Base-by-base conservation (phyloP, 1,140 invertebrate species). In the Akabosia matsudoensis region DNA sequence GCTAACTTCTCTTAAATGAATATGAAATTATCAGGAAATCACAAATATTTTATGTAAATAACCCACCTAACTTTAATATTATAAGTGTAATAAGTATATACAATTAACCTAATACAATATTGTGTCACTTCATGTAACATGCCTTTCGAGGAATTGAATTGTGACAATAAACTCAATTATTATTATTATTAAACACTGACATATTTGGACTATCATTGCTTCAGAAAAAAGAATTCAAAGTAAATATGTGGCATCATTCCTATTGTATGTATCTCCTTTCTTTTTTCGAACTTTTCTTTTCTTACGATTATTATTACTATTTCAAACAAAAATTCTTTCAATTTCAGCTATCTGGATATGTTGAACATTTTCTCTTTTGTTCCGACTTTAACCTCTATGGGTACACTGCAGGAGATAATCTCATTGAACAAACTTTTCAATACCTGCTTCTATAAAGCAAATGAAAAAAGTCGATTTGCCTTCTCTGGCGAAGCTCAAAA, bases 381-480 rank as follows among this genome's bases (percentile, higher is more conserved):
- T n/a, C 22, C 31, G 30, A 28, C 7, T 45, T 7, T 45, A 18
- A 16, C 13, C 54, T 56, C 54, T 3, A 56, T 56, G 18, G 7
- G 37, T 45, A 31, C 61, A 30, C 61, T 67, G 61, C 61, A 67
- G 61, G 61, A 67, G 61, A 67, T 67, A 67, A 30, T 67, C 61
- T 67, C 61, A 67, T 67, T 67, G 26, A 67, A 30, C 22, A 67
- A 67, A 67, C 26, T 67, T 67, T 67, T 67, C 61, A 67, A 67
- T 67, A 67, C 28, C 22, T n/a, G n/a, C 31, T 67, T 24, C 22
- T 30, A 30, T 67, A 67, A 67, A 67, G 61, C 31, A 30, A n/a
- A n/a, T n/a, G n/a, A n/a, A 67, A 67, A 67, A 67, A 67, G 24
- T 67, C 61, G 61, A 67, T 67, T 67, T 67, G n/a, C 61, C 28